Evolutionary conservation across 2,113 vertebrate genomes (phyloP), one percentile per base, ranked within the genome.

Genomic region (Ariopsis seemanni): DNA sequence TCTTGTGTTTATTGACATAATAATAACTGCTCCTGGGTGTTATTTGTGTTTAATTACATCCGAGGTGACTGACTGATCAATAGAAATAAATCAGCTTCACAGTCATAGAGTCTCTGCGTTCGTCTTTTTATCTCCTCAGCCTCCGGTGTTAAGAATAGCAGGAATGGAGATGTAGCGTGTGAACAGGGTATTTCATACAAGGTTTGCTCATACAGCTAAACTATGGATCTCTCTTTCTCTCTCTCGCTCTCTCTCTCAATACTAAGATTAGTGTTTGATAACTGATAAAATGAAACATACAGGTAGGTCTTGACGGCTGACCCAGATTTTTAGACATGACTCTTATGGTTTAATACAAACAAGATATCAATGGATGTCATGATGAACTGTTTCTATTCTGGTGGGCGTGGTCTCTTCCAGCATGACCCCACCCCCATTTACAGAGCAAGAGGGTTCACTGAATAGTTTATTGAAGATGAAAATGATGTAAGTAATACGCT

Each of bases 41-140:
- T 50, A 50, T 62, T 77, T 52, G 84, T 85, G 84, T 77, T 85
- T 85, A 85, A 85, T 85, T 85, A 85, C 57, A 62, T 77, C 57
- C 6, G 7, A 63, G 71, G 57, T 20, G 52, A 34, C 34, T 20
- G 52, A 34, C 34, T 18, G 80, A 78, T 60, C 75, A 27, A 85
- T 48, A 82, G 77, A 63, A 69, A 74, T 57, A 63, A 71, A 85
- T 34, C 57, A 52, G 30, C 34, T 85, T 42, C n/a, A 6, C 67
- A 2, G 71, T 48, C 20, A 22, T n/a, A 27, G 5, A 60, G 67
- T 58, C 83, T 60, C 71, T 52, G 53, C 5, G 2, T 52, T 50
- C 15, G 12, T 10, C 42, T 63, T 75, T 52, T 85, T n/a, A 30
- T 62, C 42, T 9, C 15, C 58, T 20, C 63, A 30, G 63, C 7